Percentiles rank a stretch among this genome's conserved stretches.
phyloP scores from a whole-genome alignment of 2,888 invertebrate genomes.

The Watsonalla cultraria region DNA sequence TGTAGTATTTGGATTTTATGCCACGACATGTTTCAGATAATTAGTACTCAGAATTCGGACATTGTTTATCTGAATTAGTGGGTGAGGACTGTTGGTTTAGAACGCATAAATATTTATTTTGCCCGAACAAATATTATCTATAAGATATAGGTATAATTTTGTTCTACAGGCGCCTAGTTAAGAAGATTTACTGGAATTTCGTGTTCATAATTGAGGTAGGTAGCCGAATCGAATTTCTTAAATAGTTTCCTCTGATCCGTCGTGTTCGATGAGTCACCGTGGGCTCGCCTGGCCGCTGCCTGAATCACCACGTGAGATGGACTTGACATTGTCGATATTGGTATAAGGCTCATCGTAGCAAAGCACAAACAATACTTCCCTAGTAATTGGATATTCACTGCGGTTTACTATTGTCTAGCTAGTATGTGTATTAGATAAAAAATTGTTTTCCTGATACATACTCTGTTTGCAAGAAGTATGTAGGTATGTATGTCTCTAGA shows the following conservation, averaged over 20 bases:
- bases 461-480: no score
- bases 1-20: background rate
- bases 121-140: background rate
- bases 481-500: no score
- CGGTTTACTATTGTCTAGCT: no score
- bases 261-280: slow-evolving; percentile 11
- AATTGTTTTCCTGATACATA: no score
- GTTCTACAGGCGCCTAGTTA: no score
- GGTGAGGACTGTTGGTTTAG: background rate
- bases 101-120: background rate
- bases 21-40: background rate
- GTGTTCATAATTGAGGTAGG: background rate
- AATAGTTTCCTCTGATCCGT: slow-evolving; percentile 4
- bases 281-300: slow-evolving; percentile 4
- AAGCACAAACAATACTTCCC: background rate
- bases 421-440: no score
- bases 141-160: background rate
- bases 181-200: background rate
- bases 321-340: background rate
- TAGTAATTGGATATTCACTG: background rate
- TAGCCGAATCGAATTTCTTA: background rate
- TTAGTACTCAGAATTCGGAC: background rate
- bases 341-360: background rate
- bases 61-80: background rate
- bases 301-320: background rate